These are phyloP conservation scores for Conopomorpha cramerella DNA, from an alignment of 1,140 invertebrate genomes.

Conservation along the genomic window DNA sequence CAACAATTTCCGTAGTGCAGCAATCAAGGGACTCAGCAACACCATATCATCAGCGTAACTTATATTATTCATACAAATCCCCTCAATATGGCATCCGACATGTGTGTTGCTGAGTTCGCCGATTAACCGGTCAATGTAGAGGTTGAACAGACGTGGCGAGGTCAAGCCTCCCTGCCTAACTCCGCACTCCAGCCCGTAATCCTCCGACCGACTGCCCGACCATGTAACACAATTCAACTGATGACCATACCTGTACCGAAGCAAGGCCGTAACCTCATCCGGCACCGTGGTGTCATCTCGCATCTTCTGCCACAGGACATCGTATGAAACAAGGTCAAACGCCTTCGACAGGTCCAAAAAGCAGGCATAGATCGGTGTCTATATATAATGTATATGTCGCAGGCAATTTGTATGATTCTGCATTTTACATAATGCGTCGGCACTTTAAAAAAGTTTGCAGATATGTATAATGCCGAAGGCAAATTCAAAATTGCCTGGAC, in stretches of 20 bases:
- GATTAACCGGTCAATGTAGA: background rate
- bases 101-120: background rate
- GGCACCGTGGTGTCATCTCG: background rate
- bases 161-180: conserved; percentile 1
- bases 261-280: background rate
- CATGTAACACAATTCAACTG: background rate
- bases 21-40: background rate
- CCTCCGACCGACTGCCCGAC: background rate
- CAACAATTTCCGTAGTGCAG: too few relatives aligned
- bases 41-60: too few relatives aligned
- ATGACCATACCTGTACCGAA: background rate
- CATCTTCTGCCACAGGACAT: background rate
- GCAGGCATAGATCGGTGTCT: too few relatives aligned
- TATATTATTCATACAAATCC: background rate
- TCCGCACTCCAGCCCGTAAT: background rate
- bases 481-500: background rate
- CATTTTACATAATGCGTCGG: background rate
- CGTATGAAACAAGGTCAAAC: too few relatives aligned
- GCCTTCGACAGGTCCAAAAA: too few relatives aligned
- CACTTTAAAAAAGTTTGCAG: background rate
- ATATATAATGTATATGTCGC: background rate
- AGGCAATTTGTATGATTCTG: background rate
- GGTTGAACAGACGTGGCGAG: background rate
- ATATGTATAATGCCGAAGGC: background rate
- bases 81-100: background rate